Base-by-base conservation (phyloP, 2,113 vertebrate species). In the Megalops atlanticus region DNA sequence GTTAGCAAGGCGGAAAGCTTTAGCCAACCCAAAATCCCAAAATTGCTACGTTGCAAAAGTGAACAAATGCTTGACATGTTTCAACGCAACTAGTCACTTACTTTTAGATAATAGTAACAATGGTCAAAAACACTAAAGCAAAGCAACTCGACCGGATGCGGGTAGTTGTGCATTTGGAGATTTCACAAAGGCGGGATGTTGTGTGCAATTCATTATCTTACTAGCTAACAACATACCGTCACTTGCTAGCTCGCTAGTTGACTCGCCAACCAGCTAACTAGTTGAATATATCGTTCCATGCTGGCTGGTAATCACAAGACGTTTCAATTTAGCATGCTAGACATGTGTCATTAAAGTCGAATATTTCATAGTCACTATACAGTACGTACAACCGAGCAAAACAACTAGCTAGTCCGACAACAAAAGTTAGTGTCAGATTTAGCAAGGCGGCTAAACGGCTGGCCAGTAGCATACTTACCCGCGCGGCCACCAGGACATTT, bases 401-500 rank as follows among this genome's bases (percentile, higher is more conserved):
- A n/a, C n/a, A n/a, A n/a, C n/a, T 64, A 24, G 49, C 49, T 54
- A 54, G 18, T 21, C 18, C 58, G n/a, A 31, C 11, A 54, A 43
- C 39, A 78, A 36, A 78, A 64, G n/a, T n/a, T n/a, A 43, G 58
- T 27, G 16, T 78, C 58, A 27, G 2, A 33, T 39, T 39, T 38
- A 36, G 54, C 36, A 14, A 41, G 58, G 31, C 27, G 36, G 41
- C 54, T 49, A 82, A n/a, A n/a, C n/a, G n/a, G n/a, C n/a, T n/a
- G n/a, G n/a, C n/a, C 33, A 58, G 71, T 52, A 14, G 24, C n/a
- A 15, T 10, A 35, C 88, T 91, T 89, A 94, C 94, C 93, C 88
- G 90, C 94, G 93, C 92, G 87, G 39, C 92, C 90, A 91, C 90
- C 91, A 89, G 21, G 94, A 93, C 94, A 95, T 94, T 87, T 91